phyloP scores from a whole-genome alignment of 1,140 invertebrate genomes.

The Drosophila pseudoobscura region DNA sequence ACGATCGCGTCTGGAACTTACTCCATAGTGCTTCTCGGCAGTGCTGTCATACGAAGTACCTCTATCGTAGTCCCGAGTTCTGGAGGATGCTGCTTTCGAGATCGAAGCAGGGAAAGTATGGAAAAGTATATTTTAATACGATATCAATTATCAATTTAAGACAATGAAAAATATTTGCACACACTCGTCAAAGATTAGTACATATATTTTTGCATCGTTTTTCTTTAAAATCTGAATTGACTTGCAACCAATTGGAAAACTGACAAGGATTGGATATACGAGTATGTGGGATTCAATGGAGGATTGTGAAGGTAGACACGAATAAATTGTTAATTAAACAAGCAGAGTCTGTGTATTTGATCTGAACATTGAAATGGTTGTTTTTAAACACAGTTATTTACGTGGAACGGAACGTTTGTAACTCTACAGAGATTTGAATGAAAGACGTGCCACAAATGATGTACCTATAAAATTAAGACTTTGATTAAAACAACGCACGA shows the following conservation, averaged over 20 bases:
- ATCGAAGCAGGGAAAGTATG: neutral
- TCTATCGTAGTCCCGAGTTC: constrained; percentile 65
- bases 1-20: constrained; percentile 61
- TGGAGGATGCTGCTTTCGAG: constrained; percentile 36
- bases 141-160: neutral
- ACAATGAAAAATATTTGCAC: neutral
- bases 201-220: neutral
- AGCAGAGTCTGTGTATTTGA: constrained; percentile 21
- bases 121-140: neutral
- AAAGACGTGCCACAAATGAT: too few relatives aligned
- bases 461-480: too few relatives aligned
- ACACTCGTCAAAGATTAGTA: too few relatives aligned
- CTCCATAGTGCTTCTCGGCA: constrained; percentile 59
- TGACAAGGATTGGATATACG: constrained; percentile 27
- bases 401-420: constrained; percentile 9
- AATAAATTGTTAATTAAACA: constrained; percentile 26
- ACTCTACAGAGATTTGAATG: too few relatives aligned
- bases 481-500: too few relatives aligned
- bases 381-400: constrained; percentile 48
- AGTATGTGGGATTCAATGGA: constrained; percentile 23
- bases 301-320: constrained; percentile 23
- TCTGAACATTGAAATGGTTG: constrained; percentile 32
- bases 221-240: neutral
- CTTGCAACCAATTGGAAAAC: constrained; percentile 13
- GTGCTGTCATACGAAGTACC: constrained; percentile 75